Base-by-base conservation (phyloP, 2,888 invertebrate genomes). In the Cephonodes hylas region DNA sequence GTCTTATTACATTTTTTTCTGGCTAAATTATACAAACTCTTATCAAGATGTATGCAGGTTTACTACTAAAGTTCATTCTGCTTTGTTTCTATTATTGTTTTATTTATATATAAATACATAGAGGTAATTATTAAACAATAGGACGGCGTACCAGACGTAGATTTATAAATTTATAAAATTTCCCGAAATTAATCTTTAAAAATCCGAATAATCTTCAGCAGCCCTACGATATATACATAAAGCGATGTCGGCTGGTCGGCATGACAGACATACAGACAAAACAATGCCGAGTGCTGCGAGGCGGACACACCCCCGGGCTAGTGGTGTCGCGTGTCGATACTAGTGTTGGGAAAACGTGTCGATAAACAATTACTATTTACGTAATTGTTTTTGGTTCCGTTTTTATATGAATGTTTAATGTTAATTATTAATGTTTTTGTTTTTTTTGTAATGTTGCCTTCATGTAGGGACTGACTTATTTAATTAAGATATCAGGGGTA, bases 251-350 rank as follows among this genome's bases (percentile, higher is more conserved):
- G 85, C 79, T 76, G 77, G 87, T 82, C 83, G 84, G 85, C 79
- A 76, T 77, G 87, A 89, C 90, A 88, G 88, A 89, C 85, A 79
- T 85, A 86, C 88, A 80, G 85, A 88, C 91, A 86, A 89, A 89
- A 92, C 91, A 92, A 92, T 91, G 88, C 88, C 72, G 71, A 70
- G 78, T 66, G 81, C 85, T 53, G 89, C 77, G 81, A 77, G 89
- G 89, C 81, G 71, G 90, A 85, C 91, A 91, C 91, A 86, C 90
- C 90, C 88, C 80, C 73, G 76, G 80, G 77, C 68, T 72, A 73
- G 74, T 74, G 76, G 67, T 70, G 75, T 61, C 59, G 66, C 56
- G 27, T 63, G 64, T 65, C 67, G 59, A 45, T 10, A 4, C 46
- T 27, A 58, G 62, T 65, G 62, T 42, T 61, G 60, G 46, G 13